Evolutionary conservation across 35 echinoderm and acorn worm genomes (phyloP).

Genomic region (Strongylocentrotus purpuratus): DNA sequence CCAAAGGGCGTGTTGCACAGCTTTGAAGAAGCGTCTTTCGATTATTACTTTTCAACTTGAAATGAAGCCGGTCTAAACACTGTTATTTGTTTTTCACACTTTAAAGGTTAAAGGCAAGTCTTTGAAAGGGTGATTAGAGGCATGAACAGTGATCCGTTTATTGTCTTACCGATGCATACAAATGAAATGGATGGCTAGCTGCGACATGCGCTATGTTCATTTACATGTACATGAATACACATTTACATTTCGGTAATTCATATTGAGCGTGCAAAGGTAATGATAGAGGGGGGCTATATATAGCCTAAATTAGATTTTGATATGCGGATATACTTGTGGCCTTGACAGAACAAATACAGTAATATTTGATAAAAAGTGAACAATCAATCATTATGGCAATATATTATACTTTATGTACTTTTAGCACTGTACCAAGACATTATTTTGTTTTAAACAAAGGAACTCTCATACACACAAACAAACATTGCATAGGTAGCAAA

Average conservation of each 20-base stretch:
- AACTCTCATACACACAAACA: too few species aligned
- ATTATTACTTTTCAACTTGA: constrained; percentile 6
- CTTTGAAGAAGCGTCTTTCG: neutral
- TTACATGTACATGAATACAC: neutral
- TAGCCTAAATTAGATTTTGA: too few species aligned
- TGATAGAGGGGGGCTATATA: too few species aligned
- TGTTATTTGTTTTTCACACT: neutral
- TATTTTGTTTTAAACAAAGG: too few species aligned
- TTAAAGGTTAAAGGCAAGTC: neutral
- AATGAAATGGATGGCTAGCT: neutral
- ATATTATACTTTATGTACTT: too few species aligned
- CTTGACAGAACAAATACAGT: too few species aligned
- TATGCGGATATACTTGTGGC: too few species aligned
- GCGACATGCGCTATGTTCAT: neutral
- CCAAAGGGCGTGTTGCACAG: neutral
- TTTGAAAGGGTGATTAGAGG: neutral
- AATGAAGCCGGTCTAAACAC: neutral
- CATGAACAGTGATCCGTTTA: neutral
- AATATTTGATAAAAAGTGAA: too few species aligned
- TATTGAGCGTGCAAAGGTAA: too few species aligned
- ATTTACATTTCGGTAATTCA: neutral
- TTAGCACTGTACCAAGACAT: too few species aligned
- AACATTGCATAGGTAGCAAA: too few species aligned
- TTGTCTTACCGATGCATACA: neutral
- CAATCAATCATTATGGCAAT: too few species aligned